Base-by-base conservation (phyloP, 2,113 vertebrate species). In the Tonatia bakeri region DNA sequence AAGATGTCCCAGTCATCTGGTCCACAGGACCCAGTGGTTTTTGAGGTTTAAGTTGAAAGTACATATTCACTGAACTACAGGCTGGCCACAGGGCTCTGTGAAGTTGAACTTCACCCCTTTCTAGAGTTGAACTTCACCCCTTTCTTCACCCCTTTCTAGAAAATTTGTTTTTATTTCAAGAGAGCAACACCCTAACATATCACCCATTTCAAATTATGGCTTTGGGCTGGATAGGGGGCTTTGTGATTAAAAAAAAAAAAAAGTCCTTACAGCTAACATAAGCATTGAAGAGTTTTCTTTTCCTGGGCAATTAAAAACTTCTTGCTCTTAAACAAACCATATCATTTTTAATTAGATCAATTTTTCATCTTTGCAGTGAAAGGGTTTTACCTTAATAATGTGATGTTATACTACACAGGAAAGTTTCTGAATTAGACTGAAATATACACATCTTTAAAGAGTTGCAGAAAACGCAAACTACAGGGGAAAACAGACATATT, bases 101-200 rank as follows among this genome's bases (percentile, higher is more conserved):
- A 92, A 79, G 26, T 67, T 86, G 45, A 65, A 75, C 16, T 93
- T 73, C 33, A 47, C 9, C 7, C 43, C 5, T 43, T 43, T 43
- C 43, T 43, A 43, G 43, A 43, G 43, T 67, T 86, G 45, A 65
- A 75, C 16, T 93, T 73, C 33, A 47, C 9, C 7, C 43, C 5
- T 43, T 43, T 43, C n/a, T n/a, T n/a, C n/a, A n/a, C n/a, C n/a
- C n/a, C n/a, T n/a, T n/a, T n/a, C 59, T 82, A 90, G 22, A 94
- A 15, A 97, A 92, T 19, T 69, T 64, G 15, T 28, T 95, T 96
- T 82, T 28, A 64, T 56, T 79, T 97, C 40, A 91, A 83, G 94
- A 95, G 45, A 92, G 36, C 56, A 82, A 64, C 33, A 50, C 50
- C 33, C 40, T 54, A 92, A 87, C 22, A 43, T 9, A 79, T 24